These are phyloP conservation scores for Tragelaphus strepsiceros DNA, from an alignment of 2,113 vertebrate species.

Conservation along the genomic window DNA sequence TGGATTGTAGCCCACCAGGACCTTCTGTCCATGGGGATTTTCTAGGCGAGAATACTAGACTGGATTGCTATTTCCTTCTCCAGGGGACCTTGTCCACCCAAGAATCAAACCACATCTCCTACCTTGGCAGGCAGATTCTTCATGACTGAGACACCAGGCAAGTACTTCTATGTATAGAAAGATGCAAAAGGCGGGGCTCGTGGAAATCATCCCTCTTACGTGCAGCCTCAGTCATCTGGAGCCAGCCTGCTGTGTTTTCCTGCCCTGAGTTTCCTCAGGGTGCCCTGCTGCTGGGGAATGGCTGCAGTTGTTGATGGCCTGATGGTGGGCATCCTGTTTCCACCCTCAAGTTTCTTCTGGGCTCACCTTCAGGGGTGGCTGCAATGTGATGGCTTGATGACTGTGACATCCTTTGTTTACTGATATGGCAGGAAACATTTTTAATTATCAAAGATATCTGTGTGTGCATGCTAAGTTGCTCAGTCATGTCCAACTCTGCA, in stretches of 20 bases:
- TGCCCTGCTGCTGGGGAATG: not conserved
- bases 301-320: not conserved
- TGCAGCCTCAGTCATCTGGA: not conserved
- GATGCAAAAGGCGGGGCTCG: not conserved
- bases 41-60: not conserved
- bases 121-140: not conserved
- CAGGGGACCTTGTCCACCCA: not conserved
- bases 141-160: not conserved
- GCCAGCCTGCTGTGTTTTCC: not conserved
- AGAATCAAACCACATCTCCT: not conserved
- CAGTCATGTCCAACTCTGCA: not conserved
- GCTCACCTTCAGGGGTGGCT: not conserved
- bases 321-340: not conserved
- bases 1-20: not conserved
- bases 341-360: not conserved
- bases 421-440: not conserved
- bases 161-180: not conserved
- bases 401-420: not conserved
- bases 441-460: not conserved
- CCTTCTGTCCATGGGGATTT: not conserved
- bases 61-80: not conserved
- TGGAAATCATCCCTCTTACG: not conserved
- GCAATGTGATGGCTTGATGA: not conserved
- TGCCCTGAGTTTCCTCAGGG: not conserved
- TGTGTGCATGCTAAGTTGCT: not conserved